Evolutionary conservation across 2,113 vertebrate genomes (phyloP).

Genomic region (Echinops telfairi): DNA sequence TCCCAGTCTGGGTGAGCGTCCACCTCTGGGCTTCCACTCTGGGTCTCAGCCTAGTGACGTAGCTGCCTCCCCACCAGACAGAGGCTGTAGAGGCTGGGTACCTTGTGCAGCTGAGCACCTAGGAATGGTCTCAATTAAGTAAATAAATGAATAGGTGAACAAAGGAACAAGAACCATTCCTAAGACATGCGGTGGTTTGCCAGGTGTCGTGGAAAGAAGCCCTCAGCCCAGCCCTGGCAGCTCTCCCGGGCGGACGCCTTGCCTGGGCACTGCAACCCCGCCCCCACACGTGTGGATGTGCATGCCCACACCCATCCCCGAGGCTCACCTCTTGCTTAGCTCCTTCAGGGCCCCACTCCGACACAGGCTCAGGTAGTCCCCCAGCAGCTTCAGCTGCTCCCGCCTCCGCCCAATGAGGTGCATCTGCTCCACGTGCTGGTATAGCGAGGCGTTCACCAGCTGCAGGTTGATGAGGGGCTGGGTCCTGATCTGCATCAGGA

Average conservation of each 20-base stretch:
- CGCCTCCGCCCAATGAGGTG: constrained; percentile 86
- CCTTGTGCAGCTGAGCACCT: not conserved
- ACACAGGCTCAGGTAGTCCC: constrained; percentile 94
- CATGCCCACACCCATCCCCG: fast-evolving
- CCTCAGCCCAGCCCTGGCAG: not conserved
- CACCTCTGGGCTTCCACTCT: not conserved
- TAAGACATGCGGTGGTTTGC: not conserved
- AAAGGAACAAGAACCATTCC: not conserved
- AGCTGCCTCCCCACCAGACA: not conserved
- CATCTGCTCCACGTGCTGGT: constrained; percentile 92
- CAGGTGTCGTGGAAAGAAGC: not conserved
- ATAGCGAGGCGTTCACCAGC: constrained; percentile 92
- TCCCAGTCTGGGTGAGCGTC: not conserved
- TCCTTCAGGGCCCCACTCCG: constrained; percentile 93
- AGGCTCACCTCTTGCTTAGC: constrained; percentile 87
- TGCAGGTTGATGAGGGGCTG: constrained; percentile 95
- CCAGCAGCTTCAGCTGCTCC: constrained; percentile 94
- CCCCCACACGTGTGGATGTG: no score
- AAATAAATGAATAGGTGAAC: not conserved
- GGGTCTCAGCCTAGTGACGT: not conserved
- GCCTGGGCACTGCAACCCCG: not conserved
- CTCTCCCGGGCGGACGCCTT: not conserved
- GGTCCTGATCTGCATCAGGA: constrained; percentile 90
- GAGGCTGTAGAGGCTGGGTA: not conserved
- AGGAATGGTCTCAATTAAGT: not conserved